Percentiles rank a stretch among this genome's conserved stretches.
Evolutionary conservation across 1,140 invertebrate genomes (phyloP).

Genomic region (Pseudomyrmex gracilis): DNA sequence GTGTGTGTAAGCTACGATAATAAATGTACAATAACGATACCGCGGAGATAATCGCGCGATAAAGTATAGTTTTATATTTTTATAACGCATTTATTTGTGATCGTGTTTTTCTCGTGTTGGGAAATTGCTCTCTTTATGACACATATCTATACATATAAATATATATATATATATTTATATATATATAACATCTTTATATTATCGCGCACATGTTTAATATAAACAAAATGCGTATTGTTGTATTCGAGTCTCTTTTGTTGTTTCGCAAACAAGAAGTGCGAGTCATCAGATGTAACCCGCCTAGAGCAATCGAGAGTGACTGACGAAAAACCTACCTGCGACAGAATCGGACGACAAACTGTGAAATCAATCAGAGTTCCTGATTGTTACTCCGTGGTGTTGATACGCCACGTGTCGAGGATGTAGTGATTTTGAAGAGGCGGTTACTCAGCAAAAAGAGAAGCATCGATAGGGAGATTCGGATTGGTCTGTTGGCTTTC

Average conservation of each 20-base stretch:
- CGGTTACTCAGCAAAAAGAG: constrained; percentile 48
- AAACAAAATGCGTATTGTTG: not conserved
- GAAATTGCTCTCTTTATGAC: no score
- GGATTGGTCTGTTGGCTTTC: constrained; percentile 40
- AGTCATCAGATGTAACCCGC: not conserved
- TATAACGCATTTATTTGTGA: no score
- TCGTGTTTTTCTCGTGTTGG: no score
- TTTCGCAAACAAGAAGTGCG: not conserved
- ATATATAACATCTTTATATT: no score
- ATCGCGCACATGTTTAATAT: no score
- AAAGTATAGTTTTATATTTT: not conserved
- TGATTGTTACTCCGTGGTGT: constrained; percentile 79
- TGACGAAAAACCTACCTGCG: constrained; percentile 17
- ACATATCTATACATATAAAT: no score
- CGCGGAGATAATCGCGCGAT: not conserved
- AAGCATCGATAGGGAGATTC: constrained; percentile 47
- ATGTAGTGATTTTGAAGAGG: constrained; percentile 40
- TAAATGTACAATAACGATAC: constrained; percentile 38
- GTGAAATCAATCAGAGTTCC: constrained; percentile 80
- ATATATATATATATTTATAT: no score
- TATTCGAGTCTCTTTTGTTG: not conserved
- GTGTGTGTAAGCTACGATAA: constrained; percentile 23
- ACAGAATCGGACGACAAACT: constrained; percentile 6
- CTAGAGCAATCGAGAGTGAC: constrained; percentile 2
- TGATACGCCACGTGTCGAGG: constrained; percentile 73